Evolutionary conservation across 2,797 vertebrate genomes (phyloP).

Genomic region (Rallus crepitans): DNA sequence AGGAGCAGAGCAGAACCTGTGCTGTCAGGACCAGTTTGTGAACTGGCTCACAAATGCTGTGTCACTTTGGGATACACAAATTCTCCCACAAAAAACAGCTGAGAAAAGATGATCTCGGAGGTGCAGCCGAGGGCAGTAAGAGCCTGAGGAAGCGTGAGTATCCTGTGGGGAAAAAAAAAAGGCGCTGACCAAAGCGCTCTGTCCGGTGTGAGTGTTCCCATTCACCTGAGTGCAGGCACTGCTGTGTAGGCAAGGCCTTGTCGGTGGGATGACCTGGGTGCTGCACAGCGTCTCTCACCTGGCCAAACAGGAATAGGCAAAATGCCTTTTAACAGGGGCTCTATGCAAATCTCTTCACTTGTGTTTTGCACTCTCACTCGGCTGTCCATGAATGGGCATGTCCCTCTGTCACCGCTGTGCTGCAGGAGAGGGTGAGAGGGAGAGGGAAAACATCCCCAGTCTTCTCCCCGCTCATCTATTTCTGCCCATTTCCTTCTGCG

Average conservation of each 20-base stretch:
- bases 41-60: not conserved
- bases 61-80: not conserved
- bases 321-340: not conserved
- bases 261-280: not conserved
- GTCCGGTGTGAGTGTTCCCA: not conserved
- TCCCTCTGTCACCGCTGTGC: fast-evolving
- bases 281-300: fast-evolving
- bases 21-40: not conserved
- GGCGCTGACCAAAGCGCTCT: not conserved
- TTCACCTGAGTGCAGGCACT: not conserved
- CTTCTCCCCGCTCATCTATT: not conserved
- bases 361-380: fast-evolving
- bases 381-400: not conserved
- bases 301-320: fast-evolving
- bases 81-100: not conserved
- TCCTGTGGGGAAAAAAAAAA: not conserved
- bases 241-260: fast-evolving
- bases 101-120: not conserved
- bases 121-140: not conserved
- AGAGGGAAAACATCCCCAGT: not conserved
- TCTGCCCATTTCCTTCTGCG: not conserved
- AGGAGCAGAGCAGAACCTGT: not conserved
- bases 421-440: not conserved
- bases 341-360: not conserved
- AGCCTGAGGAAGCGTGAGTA: not conserved